Evolutionary conservation across 2,888 invertebrate species (phyloP).

Genomic region (Nycteola revayana): DNA sequence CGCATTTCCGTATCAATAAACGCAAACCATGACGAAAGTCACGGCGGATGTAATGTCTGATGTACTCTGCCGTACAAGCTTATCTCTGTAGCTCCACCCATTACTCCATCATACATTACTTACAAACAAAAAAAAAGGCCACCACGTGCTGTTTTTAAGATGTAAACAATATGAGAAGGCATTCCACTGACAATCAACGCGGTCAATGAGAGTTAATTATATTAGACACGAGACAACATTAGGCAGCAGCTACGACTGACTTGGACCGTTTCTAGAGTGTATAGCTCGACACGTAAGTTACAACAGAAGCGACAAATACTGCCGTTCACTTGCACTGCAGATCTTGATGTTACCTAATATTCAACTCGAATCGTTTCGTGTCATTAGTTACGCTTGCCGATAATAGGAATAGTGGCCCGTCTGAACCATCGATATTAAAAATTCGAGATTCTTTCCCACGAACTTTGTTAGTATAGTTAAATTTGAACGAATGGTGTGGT

Average conservation of each 20-base stretch:
- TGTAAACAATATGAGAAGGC: slow-evolving; percentile 48
- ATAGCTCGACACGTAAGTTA: slow-evolving; percentile 54
- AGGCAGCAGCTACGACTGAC: slow-evolving; percentile 29
- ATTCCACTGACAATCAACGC: slow-evolving; percentile 42
- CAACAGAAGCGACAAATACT: slow-evolving; percentile 51
- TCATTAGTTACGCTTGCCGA: slow-evolving; percentile 57
- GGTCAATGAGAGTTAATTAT: slow-evolving; percentile 67
- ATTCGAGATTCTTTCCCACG: slow-evolving; percentile 56
- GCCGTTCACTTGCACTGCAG: slow-evolving; percentile 58
- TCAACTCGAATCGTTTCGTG: slow-evolving; percentile 49
- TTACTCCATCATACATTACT: slow-evolving; percentile 21
- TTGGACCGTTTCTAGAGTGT: slow-evolving; percentile 33
- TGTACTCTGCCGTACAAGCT: slow-evolving; percentile 28
- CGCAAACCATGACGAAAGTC: slow-evolving; percentile 46
- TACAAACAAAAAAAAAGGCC: slow-evolving; percentile 15
- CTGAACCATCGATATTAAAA: slow-evolving; percentile 35
- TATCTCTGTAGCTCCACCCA: slow-evolving; percentile 29
- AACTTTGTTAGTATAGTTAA: slow-evolving; percentile 42
- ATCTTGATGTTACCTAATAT: slow-evolving; percentile 57
- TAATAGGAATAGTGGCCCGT: slow-evolving; percentile 44
- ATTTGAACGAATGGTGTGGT: slow-evolving; percentile 47
- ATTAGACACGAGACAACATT: slow-evolving; percentile 55
- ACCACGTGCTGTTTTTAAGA: slow-evolving; percentile 48
- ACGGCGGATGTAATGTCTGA: slow-evolving; percentile 39
- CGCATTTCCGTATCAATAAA: slow-evolving; percentile 58